These are phyloP conservation scores for Delphinus delphis DNA, from an alignment of 2,113 vertebrate genomes.

Conservation along the genomic window DNA sequence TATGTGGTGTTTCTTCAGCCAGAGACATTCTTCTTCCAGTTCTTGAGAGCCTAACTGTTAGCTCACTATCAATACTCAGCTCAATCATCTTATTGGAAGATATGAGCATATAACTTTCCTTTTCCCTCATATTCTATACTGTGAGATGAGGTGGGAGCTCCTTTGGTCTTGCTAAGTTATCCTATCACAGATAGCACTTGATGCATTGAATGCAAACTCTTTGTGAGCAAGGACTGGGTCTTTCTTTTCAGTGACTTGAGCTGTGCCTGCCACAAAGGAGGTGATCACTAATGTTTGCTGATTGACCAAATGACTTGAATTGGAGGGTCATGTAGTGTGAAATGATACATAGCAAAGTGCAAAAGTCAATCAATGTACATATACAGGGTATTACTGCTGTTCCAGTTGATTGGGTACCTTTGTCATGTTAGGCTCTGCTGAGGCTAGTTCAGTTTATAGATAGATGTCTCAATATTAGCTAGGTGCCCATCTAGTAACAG, in stretches of 20 bases:
- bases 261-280: neutral
- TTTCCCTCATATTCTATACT: neutral
- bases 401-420: neutral
- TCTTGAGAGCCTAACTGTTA: neutral
- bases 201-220: neutral
- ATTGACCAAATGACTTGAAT: neutral
- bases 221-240: neutral
- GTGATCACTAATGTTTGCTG: neutral
- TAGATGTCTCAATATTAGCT: neutral
- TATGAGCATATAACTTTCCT: neutral
- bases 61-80: neutral
- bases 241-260: neutral
- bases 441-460: neutral
- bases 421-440: neutral
- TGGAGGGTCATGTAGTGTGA: neutral
- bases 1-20: neutral
- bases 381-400: neutral
- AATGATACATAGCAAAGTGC: neutral
- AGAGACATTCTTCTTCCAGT: neutral
- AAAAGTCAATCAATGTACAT: neutral
- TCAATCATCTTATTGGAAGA: neutral
- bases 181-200: neutral
- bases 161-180: neutral
- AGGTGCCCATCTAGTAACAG: neutral
- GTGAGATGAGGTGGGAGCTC: neutral